Evolutionary conservation across 2,888 invertebrate species (phyloP).

Genomic region (Limenitis arthemis): DNA sequence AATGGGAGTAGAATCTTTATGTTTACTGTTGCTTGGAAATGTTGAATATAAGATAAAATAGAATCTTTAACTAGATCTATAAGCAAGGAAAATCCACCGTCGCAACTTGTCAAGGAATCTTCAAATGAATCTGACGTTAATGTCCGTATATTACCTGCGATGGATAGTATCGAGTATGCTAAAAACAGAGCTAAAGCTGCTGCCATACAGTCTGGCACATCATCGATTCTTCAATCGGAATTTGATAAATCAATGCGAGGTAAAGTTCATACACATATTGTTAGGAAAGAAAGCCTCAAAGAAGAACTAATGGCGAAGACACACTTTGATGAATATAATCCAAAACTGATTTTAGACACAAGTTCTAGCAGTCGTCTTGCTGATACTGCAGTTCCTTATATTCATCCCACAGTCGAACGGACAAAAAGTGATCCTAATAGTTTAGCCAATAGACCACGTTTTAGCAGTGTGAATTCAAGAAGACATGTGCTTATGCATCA

Average conservation of each 20-base stretch:
- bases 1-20: too few relatives aligned
- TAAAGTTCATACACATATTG: slow-evolving; percentile 52
- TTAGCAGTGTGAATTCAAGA: slow-evolving; percentile 81
- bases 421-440: slow-evolving; percentile 91
- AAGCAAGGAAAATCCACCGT: slow-evolving; percentile 48
- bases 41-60: slow-evolving; percentile 82
- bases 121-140: slow-evolving; percentile 68
- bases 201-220: slow-evolving; percentile 52
- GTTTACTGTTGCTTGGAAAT: too few relatives aligned
- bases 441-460: slow-evolving; percentile 78
- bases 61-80: slow-evolving; percentile 77
- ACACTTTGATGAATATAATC: slow-evolving; percentile 81
- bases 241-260: slow-evolving; percentile 72
- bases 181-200: slow-evolving; percentile 68
- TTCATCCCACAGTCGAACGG: slow-evolving; percentile 83
- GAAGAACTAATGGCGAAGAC: slow-evolving; percentile 77
- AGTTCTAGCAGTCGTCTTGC: slow-evolving; percentile 67
- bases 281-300: slow-evolving; percentile 71
- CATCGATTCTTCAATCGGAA: slow-evolving; percentile 73
- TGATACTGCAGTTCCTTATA: slow-evolving; percentile 69
- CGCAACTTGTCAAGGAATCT: slow-evolving; percentile 62
- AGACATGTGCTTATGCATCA: slow-evolving; percentile 87
- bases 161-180: slow-evolving; percentile 71
- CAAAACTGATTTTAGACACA: slow-evolving; percentile 72
- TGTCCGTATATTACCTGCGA: slow-evolving; percentile 61